A percentile compares a stretch with the other conserved stretches of the same genome.
phyloP scores from a whole-genome alignment of 37 sponge, comb jelly and placozoan genomes.

The Cladorhizidae sp. region DNA sequence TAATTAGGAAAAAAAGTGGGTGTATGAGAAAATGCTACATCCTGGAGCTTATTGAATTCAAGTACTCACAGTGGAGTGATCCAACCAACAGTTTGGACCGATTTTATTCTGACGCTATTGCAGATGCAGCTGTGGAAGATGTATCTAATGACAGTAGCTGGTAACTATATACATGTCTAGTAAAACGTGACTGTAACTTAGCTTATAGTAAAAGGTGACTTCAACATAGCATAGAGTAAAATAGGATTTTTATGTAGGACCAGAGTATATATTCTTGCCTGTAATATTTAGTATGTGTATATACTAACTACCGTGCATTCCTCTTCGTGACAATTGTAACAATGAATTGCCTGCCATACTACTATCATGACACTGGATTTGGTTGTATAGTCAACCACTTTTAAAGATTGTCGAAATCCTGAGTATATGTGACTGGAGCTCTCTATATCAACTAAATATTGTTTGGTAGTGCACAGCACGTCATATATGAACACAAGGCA shows the following conservation, averaged over 20 bases:
- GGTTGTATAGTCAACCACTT: too few relatives aligned
- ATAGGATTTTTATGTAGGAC: background rate
- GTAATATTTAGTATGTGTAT: too few relatives aligned
- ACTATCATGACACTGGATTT: too few relatives aligned
- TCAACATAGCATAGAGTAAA: background rate
- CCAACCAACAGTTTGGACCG: constrained; percentile 30
- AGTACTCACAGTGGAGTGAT: constrained; percentile 67
- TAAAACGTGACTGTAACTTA: background rate
- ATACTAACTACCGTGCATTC: too few relatives aligned
- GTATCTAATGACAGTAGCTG: background rate
- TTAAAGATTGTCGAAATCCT: too few relatives aligned
- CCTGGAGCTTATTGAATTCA: constrained; percentile 68
- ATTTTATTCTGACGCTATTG: constrained; percentile 68
- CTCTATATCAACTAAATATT: too few relatives aligned
- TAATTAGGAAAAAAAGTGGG: constrained; percentile 31
- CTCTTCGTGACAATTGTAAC: too few relatives aligned
- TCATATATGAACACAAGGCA: too few relatives aligned
- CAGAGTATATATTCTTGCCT: too few relatives aligned
- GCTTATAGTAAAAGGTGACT: background rate
- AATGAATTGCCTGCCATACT: too few relatives aligned
- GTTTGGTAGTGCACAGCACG: too few relatives aligned
- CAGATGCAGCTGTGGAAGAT: constrained; percentile 75
- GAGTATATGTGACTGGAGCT: too few relatives aligned
- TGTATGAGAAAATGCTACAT: constrained; percentile 41
- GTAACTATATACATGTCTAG: background rate